Conservation (phyloP, 2,113 vertebrate genomes). For the Gracilinanus agilis region DNA sequence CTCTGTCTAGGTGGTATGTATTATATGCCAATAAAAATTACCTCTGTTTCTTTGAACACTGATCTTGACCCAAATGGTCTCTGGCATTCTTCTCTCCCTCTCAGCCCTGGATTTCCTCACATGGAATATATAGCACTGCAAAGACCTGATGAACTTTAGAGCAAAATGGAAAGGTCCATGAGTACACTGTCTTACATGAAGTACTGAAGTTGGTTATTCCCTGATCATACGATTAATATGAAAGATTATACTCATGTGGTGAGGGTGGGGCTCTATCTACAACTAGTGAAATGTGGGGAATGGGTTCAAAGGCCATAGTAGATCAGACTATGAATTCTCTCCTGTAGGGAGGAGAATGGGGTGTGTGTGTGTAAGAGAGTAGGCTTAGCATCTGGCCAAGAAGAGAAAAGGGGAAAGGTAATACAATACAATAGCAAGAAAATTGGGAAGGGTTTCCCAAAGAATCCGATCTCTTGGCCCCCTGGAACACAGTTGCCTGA, state of each 20-base stretch:
- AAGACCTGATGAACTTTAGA: not conserved
- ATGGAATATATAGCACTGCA: not conserved
- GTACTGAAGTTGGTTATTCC: not conserved
- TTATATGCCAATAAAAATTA: not conserved
- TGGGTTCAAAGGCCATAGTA: not conserved
- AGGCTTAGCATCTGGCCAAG: not conserved
- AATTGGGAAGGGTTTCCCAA: not conserved
- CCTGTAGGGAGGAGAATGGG: not conserved
- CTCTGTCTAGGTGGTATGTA: not conserved
- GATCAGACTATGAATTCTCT: not conserved
- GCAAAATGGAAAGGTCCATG: not conserved
- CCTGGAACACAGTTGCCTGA: not conserved
- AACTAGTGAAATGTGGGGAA: not conserved
- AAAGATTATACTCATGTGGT: not conserved
- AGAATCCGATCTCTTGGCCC: not conserved
- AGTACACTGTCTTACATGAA: not conserved
- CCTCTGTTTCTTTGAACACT: not conserved
- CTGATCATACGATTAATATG: not conserved
- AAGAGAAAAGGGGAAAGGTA: not conserved
- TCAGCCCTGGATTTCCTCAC: too few relatives aligned
- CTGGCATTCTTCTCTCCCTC: too few relatives aligned
- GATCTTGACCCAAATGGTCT: not conserved
- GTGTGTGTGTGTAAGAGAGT: not conserved
- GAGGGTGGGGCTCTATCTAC: not conserved
- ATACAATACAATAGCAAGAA: too few relatives aligned